These are phyloP conservation scores for Matsumyia berberina DNA, from an alignment of 2,888 invertebrate genomes.

Conservation along the genomic window DNA sequence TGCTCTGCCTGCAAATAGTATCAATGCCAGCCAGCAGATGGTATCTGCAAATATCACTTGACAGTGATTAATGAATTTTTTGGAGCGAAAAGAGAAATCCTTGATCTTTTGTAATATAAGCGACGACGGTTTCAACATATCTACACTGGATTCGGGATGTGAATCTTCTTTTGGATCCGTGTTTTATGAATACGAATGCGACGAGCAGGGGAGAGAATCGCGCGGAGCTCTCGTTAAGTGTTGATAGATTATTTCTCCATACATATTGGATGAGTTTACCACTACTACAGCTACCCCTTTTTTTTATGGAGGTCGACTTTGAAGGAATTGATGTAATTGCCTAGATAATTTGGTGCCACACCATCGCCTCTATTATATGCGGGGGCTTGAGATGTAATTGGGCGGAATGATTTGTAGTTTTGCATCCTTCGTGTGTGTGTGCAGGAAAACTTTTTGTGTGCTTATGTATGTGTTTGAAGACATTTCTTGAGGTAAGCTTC, in stretches of 20 bases:
- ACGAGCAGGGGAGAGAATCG: constrained; percentile 15
- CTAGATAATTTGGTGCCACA: constrained; percentile 71
- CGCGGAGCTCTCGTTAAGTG: constrained; percentile 66
- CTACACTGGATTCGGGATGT: constrained; percentile 45
- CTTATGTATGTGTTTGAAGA: no score
- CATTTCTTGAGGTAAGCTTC: no score
- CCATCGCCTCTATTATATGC: constrained; percentile 47
- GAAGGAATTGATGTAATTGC: constrained; percentile 72
- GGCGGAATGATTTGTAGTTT: constrained; percentile 69
- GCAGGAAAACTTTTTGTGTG: neutral
- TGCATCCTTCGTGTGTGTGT: constrained; percentile 9
- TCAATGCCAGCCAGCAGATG: constrained; percentile 70
- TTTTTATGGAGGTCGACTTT: constrained; percentile 63
- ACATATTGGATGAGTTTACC: constrained; percentile 13
- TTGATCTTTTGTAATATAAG: constrained; percentile 75
- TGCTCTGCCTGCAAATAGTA: constrained; percentile 49
- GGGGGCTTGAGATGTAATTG: constrained; percentile 56
- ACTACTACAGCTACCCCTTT: constrained; percentile 23
- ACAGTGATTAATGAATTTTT: constrained; percentile 77
- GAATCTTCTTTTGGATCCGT: constrained; percentile 47
- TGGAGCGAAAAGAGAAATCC: constrained; percentile 74
- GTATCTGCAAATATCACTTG: constrained; percentile 76
- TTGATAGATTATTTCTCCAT: constrained; percentile 69
- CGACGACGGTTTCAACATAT: constrained; percentile 50
- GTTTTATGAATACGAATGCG: constrained; percentile 64